These are phyloP conservation scores for Lordiphosa andalusiaca DNA, from an alignment of 2,888 invertebrate species.

Conservation along the genomic window DNA sequence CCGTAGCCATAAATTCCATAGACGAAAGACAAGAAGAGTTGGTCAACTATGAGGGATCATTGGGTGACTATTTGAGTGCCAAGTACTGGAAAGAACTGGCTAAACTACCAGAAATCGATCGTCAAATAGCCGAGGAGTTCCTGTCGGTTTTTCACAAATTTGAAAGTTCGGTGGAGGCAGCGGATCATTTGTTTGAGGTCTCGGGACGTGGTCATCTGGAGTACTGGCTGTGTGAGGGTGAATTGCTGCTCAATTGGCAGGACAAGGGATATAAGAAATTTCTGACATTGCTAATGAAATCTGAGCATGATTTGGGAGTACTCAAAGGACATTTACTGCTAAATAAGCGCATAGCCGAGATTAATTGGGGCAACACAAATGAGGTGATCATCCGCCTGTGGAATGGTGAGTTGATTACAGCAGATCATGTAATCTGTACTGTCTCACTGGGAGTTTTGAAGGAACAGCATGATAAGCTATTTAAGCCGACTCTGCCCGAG, in stretches of 20 bases:
- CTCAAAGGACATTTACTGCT: conserved; percentile 73
- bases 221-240: conserved; percentile 82
- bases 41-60: conserved; percentile 62
- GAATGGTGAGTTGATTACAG: conserved; percentile 79
- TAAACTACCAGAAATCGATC: conserved; percentile 70
- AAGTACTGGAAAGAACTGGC: conserved; percentile 76
- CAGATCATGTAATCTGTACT: conserved; percentile 84
- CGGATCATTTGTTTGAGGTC: conserved; percentile 83
- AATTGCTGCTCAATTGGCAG: conserved; percentile 87
- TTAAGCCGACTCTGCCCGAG: conserved; percentile 81
- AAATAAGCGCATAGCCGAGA: conserved; percentile 56
- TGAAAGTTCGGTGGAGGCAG: conserved; percentile 82
- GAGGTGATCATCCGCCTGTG: conserved; percentile 45
- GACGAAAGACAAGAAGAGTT: too few relatives aligned
- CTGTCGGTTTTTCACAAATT: conserved; percentile 83
- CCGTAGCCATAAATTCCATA: too few relatives aligned
- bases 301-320: conserved; percentile 55
- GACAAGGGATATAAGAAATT: conserved; percentile 85
- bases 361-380: conserved; percentile 52
- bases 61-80: conserved; percentile 74
- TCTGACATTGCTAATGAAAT: conserved; percentile 84
- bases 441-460: conserved; percentile 84
- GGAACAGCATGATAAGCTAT: conserved; percentile 77
- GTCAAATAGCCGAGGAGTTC: conserved; percentile 81
- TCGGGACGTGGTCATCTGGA: too few relatives aligned